Evolutionary conservation across 2,797 vertebrate genomes (phyloP), one percentile per base, ranked within the genome.

Genomic region (Ara ararauna): DNA sequence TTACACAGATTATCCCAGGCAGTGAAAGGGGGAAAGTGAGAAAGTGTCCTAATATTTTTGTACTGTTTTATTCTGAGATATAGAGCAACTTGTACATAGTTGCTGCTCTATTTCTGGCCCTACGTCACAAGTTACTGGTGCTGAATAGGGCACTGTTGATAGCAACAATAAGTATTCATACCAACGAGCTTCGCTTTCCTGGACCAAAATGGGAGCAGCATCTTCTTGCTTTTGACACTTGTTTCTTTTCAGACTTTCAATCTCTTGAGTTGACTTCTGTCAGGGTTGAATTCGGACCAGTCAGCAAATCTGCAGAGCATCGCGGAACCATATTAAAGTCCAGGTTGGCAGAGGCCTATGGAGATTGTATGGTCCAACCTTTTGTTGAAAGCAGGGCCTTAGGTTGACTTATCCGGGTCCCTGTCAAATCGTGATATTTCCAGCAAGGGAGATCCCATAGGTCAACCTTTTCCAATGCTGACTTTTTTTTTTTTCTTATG

Each of bases 251-350:
- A 53, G 44, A 48, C 11, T 40, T 91, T 85, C 80, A 58, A 15
- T 74, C 13, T 45, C 15, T 62, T 4, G 36, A 2, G 6, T 66
- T 85, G 70, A 21, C 0, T 0, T 72, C 29, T 50, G 18, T 56
- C 34, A 30, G 17, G 8, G 42, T 45, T 48, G 38, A 85, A 61
- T 14, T 14, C 0, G 8, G 44, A 48, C 38, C 19, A 27, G 8
- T 38, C 60, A 76, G 19, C 18, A 79, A 20, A 22, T 13, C 29
- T 83, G 34, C 6, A 18, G 0, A 47, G 26, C 13, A 10, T 5
- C 1, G 4, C 32, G 82, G 58, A 73, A 75, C 26, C 7, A 7
- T 34, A 2, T 8, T 44, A 32, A 85, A 89, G 13, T 19, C 32
- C 45, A 50, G 30, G 12, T 5, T 70, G 72, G 13, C 32, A 79